Evolutionary conservation across 2,797 vertebrate genomes (phyloP).

Genomic region (Ammospiza maritima): DNA sequence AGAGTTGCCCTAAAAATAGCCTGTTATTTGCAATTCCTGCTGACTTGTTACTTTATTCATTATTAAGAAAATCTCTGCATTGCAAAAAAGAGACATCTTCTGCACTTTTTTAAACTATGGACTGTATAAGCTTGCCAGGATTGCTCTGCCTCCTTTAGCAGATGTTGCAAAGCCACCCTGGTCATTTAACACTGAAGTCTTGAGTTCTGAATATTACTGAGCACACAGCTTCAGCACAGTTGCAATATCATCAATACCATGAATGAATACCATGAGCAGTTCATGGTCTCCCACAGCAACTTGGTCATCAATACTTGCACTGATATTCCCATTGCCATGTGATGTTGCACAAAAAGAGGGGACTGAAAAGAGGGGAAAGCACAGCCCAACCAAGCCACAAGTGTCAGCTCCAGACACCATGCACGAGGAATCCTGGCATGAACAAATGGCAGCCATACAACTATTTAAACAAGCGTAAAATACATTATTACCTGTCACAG

Average conservation of each 20-base stretch:
- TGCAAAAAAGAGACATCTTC: background rate
- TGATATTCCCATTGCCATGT: background rate
- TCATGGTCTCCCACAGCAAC: background rate
- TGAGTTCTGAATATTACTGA: background rate
- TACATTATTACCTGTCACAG: background rate
- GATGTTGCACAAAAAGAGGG: background rate
- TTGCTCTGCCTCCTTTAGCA: background rate
- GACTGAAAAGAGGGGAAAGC: background rate
- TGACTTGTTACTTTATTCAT: background rate
- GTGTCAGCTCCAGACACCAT: background rate
- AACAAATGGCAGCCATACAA: slow-evolving; percentile 1
- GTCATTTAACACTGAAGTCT: background rate
- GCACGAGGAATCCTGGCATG: background rate
- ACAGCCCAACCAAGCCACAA: background rate
- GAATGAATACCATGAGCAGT: background rate
- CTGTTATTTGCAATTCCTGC: background rate
- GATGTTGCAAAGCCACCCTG: background rate
- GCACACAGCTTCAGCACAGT: background rate
- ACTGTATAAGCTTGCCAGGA: background rate
- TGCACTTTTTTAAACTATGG: background rate
- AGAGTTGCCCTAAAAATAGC: slow-evolving; percentile 27
- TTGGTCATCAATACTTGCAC: background rate
- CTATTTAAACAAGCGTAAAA: background rate
- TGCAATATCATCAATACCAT: background rate
- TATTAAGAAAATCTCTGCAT: background rate